Conservation (phyloP, 2,888 invertebrate genomes). For the Pherbina coryleti region DNA sequence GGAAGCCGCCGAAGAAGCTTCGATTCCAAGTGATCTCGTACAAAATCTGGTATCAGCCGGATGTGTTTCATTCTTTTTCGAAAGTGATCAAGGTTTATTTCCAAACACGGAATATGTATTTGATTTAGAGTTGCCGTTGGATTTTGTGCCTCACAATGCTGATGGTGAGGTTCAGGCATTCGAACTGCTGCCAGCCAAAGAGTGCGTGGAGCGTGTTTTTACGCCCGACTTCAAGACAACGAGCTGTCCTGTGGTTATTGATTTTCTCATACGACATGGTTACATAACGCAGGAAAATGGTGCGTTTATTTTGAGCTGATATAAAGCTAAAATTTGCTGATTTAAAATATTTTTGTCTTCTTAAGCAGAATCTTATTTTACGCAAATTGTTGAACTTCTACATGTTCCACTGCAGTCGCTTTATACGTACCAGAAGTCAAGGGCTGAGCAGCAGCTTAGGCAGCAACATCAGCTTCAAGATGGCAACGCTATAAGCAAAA, state of each 20-base stretch:
- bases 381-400: constrained; percentile 86
- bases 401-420: constrained; percentile 90
- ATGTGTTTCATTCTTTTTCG: constrained; percentile 80
- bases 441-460: constrained; percentile 54
- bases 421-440: constrained; percentile 72
- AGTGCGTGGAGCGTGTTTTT: constrained; percentile 85
- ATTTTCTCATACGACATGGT: constrained; percentile 93
- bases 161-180: constrained; percentile 96
- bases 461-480: constrained; percentile 41
- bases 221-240: constrained; percentile 93
- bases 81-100: constrained; percentile 92
- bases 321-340: neutral
- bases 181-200: constrained; percentile 85
- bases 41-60: constrained; percentile 71
- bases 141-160: constrained; percentile 91
- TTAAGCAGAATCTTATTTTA: constrained; percentile 84
- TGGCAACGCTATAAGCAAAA: constrained; percentile 46
- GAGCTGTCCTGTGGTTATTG: constrained; percentile 90
- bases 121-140: constrained; percentile 90
- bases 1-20: constrained; percentile 95
- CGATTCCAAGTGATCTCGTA: constrained; percentile 83
- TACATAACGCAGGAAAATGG: constrained; percentile 91
- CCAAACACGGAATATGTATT: constrained; percentile 96
- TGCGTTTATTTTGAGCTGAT: constrained; percentile 65
- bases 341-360: constrained; percentile 11